Evolutionary conservation across 1,140 invertebrate species (phyloP), one percentile per base, ranked within the genome.

Genomic region (Amphibalanus amphitrite): DNA sequence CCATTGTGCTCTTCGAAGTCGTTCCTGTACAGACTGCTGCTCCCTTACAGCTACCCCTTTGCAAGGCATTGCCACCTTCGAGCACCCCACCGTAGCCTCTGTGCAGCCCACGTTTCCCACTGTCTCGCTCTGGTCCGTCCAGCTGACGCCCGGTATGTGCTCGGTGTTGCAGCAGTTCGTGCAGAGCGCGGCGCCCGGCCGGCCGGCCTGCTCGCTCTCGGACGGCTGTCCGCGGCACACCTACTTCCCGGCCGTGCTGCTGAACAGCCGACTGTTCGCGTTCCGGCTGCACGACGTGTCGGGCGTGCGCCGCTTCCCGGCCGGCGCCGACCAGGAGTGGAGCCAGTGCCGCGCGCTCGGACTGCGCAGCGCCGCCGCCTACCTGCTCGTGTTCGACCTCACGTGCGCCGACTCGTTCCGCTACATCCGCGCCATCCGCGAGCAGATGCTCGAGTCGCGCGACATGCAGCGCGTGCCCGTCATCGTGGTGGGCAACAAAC

Each of bases 401-500:
- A 91, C 90, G 69, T 91, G 92, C 78, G 87, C 93, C 70, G 92
- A 94, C 78, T 93, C 91, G 3, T 96, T 95, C 82, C 83, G 88
- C 82, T 91, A 92, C 79, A 86, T 92, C 78, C 88, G 90, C 79
- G 89, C 88, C 59, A 84, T 97, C 70, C 84, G 92, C 76, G 93
- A 95, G 76, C 93, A 96, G 83, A 93, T 97, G 78, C 88, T 89
- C 72, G 92, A 95, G 78, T 91, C 89, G 72, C 82, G 92, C 74
- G 91, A 93, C 80, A 92, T 94, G 88, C 87, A 91, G 77, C 91
- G 92, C 77, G 89, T 95, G 67, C 93, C 92, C 23, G 84, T 96
- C 59, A 85, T 95, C 74, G 90, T 97, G 23, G 92, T 95, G 65
- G 94, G 92, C 47, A 97, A 96, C 82, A 97, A 97, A 80, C 90